phyloP scores from a whole-genome alignment of 2,797 vertebrate species.

The Coendou prehensilis region DNA sequence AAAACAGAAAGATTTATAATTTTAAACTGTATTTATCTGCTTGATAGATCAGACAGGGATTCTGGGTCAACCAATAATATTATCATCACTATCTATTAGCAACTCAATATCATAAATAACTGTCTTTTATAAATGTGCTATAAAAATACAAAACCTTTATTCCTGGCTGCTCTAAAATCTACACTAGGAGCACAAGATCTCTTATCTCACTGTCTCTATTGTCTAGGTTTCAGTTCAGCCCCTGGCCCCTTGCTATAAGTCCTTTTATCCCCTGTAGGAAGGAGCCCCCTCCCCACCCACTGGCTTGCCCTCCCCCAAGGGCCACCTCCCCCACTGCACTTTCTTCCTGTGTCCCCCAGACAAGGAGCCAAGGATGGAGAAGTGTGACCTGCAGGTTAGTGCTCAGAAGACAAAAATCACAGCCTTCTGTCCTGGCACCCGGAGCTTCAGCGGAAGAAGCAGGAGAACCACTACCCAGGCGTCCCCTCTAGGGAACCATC shows the following conservation, averaged over 20 bases:
- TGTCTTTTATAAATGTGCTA: neutral
- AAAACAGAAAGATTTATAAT: neutral
- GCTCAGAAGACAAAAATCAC: neutral
- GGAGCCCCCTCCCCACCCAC: neutral
- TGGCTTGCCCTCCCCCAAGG: too few species aligned
- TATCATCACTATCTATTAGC: neutral
- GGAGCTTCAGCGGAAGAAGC: neutral
- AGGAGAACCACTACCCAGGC: neutral
- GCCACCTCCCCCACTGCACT: too few species aligned
- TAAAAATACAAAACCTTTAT: neutral
- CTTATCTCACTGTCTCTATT: neutral
- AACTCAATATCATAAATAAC: neutral
- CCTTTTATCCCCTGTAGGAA: neutral
- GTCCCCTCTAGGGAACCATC: neutral
- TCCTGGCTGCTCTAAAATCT: neutral
- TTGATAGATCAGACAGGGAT: neutral
- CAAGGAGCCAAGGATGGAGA: neutral
- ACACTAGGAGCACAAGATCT: neutral
- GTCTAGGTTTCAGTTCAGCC: slow-evolving; percentile 16
- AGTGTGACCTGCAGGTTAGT: neutral
- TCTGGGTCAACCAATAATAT: neutral
- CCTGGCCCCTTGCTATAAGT: neutral
- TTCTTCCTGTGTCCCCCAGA: neutral
- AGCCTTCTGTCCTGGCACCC: neutral
- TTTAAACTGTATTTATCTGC: neutral